Conservation (phyloP, 2,888 invertebrate genomes). For the Panzeria rudis region DNA sequence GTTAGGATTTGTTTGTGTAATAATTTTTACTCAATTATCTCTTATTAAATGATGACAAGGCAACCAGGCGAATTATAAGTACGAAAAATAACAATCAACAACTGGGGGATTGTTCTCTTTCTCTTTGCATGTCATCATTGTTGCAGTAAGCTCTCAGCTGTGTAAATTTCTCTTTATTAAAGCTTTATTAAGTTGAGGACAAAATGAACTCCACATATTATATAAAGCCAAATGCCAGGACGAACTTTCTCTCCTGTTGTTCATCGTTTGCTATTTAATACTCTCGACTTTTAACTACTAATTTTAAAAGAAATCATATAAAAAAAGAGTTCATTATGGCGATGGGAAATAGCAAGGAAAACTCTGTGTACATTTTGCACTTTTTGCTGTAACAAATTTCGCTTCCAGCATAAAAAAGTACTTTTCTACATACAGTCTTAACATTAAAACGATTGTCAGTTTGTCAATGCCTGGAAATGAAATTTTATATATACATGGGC, state of each 20-base stretch:
- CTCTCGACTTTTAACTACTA: neutral
- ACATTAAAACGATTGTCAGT: no score
- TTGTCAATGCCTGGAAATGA: no score
- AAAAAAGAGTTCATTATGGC: neutral
- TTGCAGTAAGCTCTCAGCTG: neutral
- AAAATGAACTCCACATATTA: conserved; percentile 8
- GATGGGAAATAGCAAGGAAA: neutral
- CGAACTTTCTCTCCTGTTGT: neutral
- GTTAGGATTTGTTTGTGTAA: conserved; percentile 51
- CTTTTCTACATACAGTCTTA: neutral
- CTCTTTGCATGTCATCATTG: neutral
- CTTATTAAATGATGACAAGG: conserved; percentile 67
- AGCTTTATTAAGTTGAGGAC: conserved; percentile 33
- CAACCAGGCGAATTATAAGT: conserved; percentile 31
- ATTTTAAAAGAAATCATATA: neutral
- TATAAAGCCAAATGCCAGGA: neutral
- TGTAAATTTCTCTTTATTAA: conserved; percentile 9
- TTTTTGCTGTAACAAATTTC: neutral
- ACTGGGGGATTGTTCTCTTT: neutral
- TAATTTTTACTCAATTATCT: conserved; percentile 72
- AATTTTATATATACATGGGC: no score
- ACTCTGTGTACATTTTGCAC: neutral
- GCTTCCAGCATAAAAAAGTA: neutral
- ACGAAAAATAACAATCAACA: conserved; percentile 11
- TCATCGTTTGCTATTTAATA: conserved; percentile 6